Evolutionary conservation across 2,888 invertebrate species (phyloP).

Genomic region (Lumbricus terrestris): DNA sequence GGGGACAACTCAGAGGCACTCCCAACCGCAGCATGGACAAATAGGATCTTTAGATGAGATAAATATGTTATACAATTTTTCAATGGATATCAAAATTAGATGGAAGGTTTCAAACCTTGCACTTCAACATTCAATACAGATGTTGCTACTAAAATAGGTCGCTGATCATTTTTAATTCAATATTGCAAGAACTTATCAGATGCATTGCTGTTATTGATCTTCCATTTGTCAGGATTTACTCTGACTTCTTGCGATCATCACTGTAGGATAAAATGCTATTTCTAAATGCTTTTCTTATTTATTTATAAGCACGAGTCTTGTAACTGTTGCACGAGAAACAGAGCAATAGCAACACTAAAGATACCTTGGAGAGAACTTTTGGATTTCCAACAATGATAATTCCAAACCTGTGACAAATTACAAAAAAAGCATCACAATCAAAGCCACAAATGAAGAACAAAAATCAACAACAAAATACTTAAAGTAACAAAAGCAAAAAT

Average conservation of each 20-base stretch:
- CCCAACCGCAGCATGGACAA: too few species aligned
- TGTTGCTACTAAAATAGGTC: not conserved
- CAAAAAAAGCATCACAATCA: not conserved
- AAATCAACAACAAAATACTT: not conserved
- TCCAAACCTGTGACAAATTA: conserved; percentile 68
- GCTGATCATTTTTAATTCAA: not conserved
- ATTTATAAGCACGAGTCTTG: not conserved
- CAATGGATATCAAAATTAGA: too few species aligned
- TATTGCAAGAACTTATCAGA: not conserved
- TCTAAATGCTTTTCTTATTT: not conserved
- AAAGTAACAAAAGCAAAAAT: not conserved
- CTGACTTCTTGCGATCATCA: not conserved
- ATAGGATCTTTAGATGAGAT: too few species aligned
- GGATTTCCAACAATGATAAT: conserved; percentile 98
- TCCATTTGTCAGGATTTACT: not conserved
- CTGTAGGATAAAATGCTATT: not conserved
- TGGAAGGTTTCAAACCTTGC: too few species aligned
- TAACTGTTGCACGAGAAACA: not conserved
- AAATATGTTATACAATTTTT: too few species aligned
- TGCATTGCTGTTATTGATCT: not conserved
- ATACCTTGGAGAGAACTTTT: conserved; percentile 86
- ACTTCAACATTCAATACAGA: not conserved
- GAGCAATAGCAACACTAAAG: not conserved
- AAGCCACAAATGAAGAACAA: not conserved
- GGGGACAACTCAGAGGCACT: too few species aligned